Percentiles rank a stretch among this genome's conserved stretches.
These are phyloP conservation scores for Polyommatus icarus DNA, from an alignment of 2,888 invertebrate species.

Conservation along the genomic window DNA sequence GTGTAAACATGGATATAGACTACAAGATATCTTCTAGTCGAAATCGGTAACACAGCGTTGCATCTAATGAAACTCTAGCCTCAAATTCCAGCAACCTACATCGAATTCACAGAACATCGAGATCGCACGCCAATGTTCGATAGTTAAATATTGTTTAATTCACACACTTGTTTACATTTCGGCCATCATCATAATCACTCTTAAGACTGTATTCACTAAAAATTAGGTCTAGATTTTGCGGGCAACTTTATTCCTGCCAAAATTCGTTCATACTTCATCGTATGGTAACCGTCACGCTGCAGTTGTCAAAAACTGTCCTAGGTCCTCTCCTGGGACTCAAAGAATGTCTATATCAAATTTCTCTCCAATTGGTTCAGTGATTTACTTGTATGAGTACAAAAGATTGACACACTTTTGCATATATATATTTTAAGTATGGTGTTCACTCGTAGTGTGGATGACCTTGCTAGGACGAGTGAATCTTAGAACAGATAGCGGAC, in stretches of 20 bases:
- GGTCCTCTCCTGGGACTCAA: not conserved
- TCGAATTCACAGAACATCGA: slow-evolving; percentile 57
- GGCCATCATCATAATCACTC: not conserved
- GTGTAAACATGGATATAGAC: not conserved
- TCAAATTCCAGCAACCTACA: slow-evolving; percentile 46
- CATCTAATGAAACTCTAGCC: slow-evolving; percentile 2
- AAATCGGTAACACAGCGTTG: not conserved
- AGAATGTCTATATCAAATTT: not conserved
- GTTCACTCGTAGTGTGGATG: not conserved
- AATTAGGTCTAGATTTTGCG: no score
- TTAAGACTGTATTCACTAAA: not conserved
- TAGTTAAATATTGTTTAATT: slow-evolving; percentile 18
- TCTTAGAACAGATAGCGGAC: not conserved
- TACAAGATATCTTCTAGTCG: not conserved
- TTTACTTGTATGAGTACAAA: no score
- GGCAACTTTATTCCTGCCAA: no score
- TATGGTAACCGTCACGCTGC: no score
- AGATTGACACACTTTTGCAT: not conserved
- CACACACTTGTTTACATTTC: slow-evolving; percentile 15
- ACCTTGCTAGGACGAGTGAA: not conserved
- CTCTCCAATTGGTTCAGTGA: no score
- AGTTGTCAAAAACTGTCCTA: not conserved
- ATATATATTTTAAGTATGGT: not conserved
- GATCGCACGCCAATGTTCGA: slow-evolving; percentile 51
- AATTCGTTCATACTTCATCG: no score